Evolutionary conservation across 2,797 vertebrate genomes (phyloP), one percentile per base, ranked within the genome.

Genomic region (Stomatorhinus walkeri): DNA sequence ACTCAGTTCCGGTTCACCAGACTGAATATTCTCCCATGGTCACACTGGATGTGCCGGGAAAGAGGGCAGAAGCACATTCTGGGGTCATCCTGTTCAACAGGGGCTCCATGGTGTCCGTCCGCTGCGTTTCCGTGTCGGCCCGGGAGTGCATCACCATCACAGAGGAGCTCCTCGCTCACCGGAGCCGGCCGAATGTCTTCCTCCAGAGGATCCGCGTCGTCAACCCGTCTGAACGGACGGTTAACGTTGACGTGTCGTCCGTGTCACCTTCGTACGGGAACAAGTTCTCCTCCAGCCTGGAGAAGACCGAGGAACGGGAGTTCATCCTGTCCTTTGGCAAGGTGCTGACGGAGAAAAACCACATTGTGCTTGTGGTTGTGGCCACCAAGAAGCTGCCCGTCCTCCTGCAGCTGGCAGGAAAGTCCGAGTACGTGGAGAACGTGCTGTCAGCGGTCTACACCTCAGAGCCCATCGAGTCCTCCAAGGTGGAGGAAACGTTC

Each of bases 91-190:
- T 96, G 92, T 96, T 97, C 92, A 94, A 95, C 43, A 97, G 98
- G 68, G 98, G 98, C 0, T 93, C 97, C 0, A 95, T 98, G 89
- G 93, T 97, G 88, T 94, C 95, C 0, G 94, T 97, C 7, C 96
- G 96, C 0, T 99, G 98, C 48, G 88, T 97, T 1, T 95, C 96
- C 2, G 92, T 93, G 90, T 93, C 91, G 0, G 12, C 94, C 43
- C 93, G 93, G 9, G 96, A 97, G 89, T 99, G 98, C 7, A 92
- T 98, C 88, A 94, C 96, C 16, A 89, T 99, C 89, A 94, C 97
- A 16, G 97, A 99, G 93, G 98, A 99, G 92, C 96, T 98, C 16
- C 92, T 98, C 40, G 97, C 96, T 0, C 98, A 99, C 94, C 95
- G 98, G 0, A 96, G 96, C 92, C 95, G 97, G 7, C 95, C 97